Conservation (phyloP, 2,797 vertebrate species). For the Crax fasciolata region DNA sequence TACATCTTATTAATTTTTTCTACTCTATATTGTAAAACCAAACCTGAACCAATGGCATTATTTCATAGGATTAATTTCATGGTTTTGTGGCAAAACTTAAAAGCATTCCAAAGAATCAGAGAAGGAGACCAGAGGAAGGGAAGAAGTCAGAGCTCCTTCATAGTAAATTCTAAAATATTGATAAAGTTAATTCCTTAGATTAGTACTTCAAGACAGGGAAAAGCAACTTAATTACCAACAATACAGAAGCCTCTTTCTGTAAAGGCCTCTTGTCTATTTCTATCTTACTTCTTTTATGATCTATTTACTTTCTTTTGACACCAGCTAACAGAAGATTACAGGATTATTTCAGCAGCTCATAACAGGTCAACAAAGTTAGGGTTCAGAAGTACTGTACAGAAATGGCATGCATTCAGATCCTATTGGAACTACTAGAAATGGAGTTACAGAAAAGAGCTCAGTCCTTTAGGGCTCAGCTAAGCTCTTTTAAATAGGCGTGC, state of each 20-base stretch:
- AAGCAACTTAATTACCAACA: not conserved
- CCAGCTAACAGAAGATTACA: constrained; percentile 50
- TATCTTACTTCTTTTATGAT: not conserved
- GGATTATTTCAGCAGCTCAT: constrained; percentile 55
- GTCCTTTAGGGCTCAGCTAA: constrained; percentile 20
- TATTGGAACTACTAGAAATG: not conserved
- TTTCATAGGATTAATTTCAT: constrained; percentile 11
- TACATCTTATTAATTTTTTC: constrained; percentile 32
- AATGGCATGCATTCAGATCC: not conserved
- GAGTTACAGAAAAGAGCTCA: constrained; percentile 21
- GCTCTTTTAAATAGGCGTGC: constrained; percentile 36
- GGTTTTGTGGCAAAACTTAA: constrained; percentile 47
- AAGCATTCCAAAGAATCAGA: constrained; percentile 62
- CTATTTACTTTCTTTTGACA: constrained; percentile 40
- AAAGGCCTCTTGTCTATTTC: constrained; percentile 43
- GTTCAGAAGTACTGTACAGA: constrained; percentile 15
- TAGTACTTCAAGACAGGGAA: constrained; percentile 36
- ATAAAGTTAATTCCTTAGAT: constrained; percentile 56
- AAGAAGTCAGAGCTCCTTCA: constrained; percentile 29
- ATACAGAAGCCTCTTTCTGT: constrained; percentile 40
- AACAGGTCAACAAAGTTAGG: constrained; percentile 26
- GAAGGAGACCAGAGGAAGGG: not conserved
- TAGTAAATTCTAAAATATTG: constrained; percentile 38
- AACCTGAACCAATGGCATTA: constrained; percentile 18
- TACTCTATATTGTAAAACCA: constrained; percentile 15